Evolutionary conservation across 2,888 invertebrate species (phyloP).

Genomic region (Mycalesis mineus): DNA sequence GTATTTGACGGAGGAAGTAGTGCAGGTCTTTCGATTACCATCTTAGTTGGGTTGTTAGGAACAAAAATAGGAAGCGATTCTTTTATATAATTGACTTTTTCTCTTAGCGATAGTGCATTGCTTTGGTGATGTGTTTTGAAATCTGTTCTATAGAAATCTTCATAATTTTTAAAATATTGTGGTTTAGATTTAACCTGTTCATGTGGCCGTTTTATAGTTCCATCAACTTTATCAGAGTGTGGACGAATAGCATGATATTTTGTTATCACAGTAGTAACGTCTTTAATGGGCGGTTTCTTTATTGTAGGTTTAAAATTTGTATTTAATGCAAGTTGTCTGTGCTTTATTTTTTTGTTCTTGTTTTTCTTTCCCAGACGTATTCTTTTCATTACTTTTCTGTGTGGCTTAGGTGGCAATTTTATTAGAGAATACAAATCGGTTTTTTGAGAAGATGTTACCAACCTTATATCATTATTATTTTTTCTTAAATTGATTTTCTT

Average conservation of each 20-base stretch:
- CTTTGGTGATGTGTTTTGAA: slow-evolving; percentile 31
- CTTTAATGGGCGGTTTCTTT: slow-evolving; percentile 7
- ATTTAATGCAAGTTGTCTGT: slow-evolving; percentile 33
- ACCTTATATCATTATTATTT: not conserved
- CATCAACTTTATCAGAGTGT: slow-evolving; percentile 36
- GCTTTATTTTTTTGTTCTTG: slow-evolving; percentile 38
- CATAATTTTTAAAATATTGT: slow-evolving; percentile 33
- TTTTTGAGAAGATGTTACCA: slow-evolving; percentile 40
- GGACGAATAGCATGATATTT: slow-evolving; percentile 39
- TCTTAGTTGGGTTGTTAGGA: slow-evolving; percentile 7
- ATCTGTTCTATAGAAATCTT: slow-evolving; percentile 35
- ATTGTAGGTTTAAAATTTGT: slow-evolving; percentile 22
- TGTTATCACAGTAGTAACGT: slow-evolving; percentile 21
- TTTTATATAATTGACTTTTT: slow-evolving; percentile 37
- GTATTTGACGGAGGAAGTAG: slow-evolving; percentile 26
- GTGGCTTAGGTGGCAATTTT: slow-evolving; percentile 31
- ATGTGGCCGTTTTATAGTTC: slow-evolving; percentile 5
- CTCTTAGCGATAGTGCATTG: slow-evolving; percentile 34
- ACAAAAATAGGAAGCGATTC: slow-evolving; percentile 19
- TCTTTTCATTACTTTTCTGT: slow-evolving; percentile 38
- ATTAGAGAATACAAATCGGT: slow-evolving; percentile 41
- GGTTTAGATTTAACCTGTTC: slow-evolving; percentile 35
- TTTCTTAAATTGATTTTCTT: not conserved
- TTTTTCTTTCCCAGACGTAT: slow-evolving; percentile 32
- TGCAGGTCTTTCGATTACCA: slow-evolving; percentile 34